phyloP scores from a whole-genome alignment of 2,113 vertebrate genomes.

The Dascyllus trimaculatus region DNA sequence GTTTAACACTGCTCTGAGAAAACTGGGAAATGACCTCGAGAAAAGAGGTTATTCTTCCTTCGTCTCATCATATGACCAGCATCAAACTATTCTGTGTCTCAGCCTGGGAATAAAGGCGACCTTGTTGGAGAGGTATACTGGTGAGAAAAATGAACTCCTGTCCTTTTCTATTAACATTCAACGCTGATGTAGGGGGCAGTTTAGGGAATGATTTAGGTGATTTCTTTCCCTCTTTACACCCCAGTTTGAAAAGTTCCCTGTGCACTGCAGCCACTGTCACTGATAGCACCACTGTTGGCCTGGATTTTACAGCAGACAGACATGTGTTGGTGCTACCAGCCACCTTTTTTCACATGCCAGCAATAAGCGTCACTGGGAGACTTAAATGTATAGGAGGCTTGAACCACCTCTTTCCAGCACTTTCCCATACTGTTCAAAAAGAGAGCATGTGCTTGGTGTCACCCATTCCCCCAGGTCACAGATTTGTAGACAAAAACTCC shows the following conservation, averaged over 20 bases:
- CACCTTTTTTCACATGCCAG: neutral
- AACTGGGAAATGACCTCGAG: conserved; percentile 22
- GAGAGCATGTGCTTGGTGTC: too few relatives aligned
- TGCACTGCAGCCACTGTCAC: too few relatives aligned
- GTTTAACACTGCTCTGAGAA: neutral
- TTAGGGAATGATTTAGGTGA: neutral
- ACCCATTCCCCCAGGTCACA: too few relatives aligned
- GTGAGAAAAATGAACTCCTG: conserved; percentile 23
- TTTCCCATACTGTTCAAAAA: too few relatives aligned
- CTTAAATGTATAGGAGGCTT: neutral
- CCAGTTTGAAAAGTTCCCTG: neutral
- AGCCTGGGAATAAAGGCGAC: conserved; percentile 41
- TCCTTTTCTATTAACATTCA: conserved; percentile 25
- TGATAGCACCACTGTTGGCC: too few relatives aligned
- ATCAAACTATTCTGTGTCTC: conserved; percentile 27
- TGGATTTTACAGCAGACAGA: too few relatives aligned
- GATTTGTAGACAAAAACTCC: too few relatives aligned
- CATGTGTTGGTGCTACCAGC: too few relatives aligned
- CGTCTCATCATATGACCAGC: conserved; percentile 54
- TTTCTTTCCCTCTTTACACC: neutral
- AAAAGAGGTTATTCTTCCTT: conserved; percentile 15
- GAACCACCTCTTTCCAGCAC: too few relatives aligned
- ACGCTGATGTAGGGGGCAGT: fast-evolving
- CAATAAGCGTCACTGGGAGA: neutral
- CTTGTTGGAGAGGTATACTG: conserved; percentile 37